A percentile compares a stretch with the other conserved stretches of the same genome.
These are phyloP conservation scores for Lineus longissimus DNA, from an alignment of 1,140 invertebrate genomes.

Conservation along the genomic window DNA sequence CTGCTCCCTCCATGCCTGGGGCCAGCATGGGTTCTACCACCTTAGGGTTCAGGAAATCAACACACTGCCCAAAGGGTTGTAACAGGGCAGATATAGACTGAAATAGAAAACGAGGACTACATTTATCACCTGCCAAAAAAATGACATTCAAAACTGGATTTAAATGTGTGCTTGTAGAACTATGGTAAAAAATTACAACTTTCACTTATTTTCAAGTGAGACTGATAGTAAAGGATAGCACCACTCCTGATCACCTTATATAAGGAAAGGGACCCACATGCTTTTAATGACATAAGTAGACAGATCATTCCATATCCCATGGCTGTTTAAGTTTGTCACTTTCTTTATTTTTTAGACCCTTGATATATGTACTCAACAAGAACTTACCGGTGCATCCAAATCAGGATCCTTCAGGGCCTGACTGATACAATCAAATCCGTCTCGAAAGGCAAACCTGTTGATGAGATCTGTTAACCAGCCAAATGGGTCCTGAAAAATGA, in stretches of 20 bases:
- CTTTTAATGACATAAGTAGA: too few species aligned
- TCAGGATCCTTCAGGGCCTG: conserved; percentile 46
- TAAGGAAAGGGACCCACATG: too few species aligned
- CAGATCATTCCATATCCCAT: too few species aligned
- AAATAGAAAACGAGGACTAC: conserved; percentile 13
- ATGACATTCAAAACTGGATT: too few species aligned
- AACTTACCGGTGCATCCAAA: conserved; percentile 48
- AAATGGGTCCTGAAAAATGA: conserved; percentile 47
- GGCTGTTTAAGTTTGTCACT: too few species aligned
- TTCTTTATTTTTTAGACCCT: too few species aligned
- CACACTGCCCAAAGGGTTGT: conserved; percentile 51
- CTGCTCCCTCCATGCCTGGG: conserved; percentile 49
- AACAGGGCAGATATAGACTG: conserved; percentile 54
- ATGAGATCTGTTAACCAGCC: conserved; percentile 59
- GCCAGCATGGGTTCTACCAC: conserved; percentile 44
- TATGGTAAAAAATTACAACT: too few species aligned
- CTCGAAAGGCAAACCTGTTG: conserved; percentile 56
- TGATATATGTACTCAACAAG: background rate
- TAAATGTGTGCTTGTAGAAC: too few species aligned
- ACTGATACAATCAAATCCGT: conserved; percentile 54
- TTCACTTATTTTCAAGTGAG: too few species aligned
- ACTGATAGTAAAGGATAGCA: too few species aligned
- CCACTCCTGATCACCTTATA: too few species aligned
- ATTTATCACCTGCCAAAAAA: background rate
- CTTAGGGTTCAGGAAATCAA: conserved; percentile 50